Evolutionary conservation across 2,797 vertebrate species (phyloP).

Genomic region (Lagocephalus sceleratus): DNA sequence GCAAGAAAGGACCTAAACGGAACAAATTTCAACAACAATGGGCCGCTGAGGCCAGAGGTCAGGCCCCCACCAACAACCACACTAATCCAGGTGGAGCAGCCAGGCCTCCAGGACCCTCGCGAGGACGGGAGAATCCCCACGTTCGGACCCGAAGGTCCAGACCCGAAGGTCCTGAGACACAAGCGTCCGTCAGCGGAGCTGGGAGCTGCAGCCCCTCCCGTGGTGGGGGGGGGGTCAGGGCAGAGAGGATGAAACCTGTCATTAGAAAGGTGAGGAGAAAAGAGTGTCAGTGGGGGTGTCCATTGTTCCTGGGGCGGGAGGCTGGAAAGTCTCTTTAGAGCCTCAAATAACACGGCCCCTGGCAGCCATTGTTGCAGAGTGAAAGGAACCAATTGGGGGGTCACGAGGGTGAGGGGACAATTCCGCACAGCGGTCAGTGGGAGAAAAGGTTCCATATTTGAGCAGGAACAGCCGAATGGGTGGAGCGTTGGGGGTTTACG

Average conservation of each 20-base stretch:
- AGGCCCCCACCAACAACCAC: too few species aligned
- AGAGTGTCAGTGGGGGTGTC: constrained; percentile 69
- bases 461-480: constrained; percentile 37
- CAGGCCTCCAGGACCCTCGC: too few species aligned
- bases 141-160: too few species aligned
- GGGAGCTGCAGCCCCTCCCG: constrained; percentile 61
- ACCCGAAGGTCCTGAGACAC: too few species aligned
- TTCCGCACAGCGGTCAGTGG: constrained; percentile 68
- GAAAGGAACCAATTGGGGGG: constrained; percentile 70
- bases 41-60: too few species aligned
- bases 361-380: constrained; percentile 72
- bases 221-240: constrained; percentile 64
- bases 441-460: constrained; percentile 67
- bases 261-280: constrained; percentile 81
- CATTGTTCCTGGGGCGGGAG: constrained; percentile 74
- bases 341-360: constrained; percentile 80
- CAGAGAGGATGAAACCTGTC: constrained; percentile 83
- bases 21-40: too few species aligned
- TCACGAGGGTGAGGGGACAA: constrained; percentile 61
- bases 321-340: constrained; percentile 77
- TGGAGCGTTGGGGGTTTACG: constrained; percentile 52
- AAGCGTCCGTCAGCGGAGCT: constrained; percentile 62
- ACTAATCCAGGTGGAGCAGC: too few species aligned
- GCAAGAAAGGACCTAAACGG: too few species aligned
- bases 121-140: too few species aligned